phyloP scores from a whole-genome alignment of 2,113 vertebrate species.

The Aleadryas rufinucha region DNA sequence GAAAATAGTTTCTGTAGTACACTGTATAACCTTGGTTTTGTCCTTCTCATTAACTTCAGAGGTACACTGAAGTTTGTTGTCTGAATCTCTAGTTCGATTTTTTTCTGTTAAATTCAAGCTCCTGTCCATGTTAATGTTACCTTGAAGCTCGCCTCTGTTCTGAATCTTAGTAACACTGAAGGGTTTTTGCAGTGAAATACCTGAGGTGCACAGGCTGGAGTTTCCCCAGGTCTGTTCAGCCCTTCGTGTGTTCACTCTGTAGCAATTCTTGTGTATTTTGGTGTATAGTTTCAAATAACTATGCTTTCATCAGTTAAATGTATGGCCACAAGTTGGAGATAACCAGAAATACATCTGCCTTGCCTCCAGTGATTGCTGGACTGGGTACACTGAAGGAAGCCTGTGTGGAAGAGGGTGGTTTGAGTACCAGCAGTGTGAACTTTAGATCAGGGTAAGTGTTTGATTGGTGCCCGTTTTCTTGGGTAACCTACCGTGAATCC shows the following conservation, averaged over 20 bases:
- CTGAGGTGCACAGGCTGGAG: not conserved
- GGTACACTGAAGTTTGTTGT: not conserved
- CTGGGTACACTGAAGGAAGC: not conserved
- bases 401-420: not conserved
- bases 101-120: not conserved
- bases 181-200: not conserved
- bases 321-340: not conserved
- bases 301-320: not conserved
- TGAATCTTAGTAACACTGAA: not conserved
- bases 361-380: not conserved
- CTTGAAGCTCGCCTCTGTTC: not conserved
- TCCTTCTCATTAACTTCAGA: not conserved
- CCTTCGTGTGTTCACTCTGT: fast-evolving
- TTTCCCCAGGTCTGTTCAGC: not conserved
- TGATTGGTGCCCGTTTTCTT: not conserved
- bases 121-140: not conserved
- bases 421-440: not conserved
- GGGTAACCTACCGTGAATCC: not conserved
- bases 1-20: not conserved
- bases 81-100: not conserved
- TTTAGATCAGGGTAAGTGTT: fast-evolving
- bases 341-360: not conserved
- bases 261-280: not conserved
- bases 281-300: not conserved
- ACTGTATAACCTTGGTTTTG: not conserved